Base-by-base conservation (phyloP, 37 sponge, comb jelly and placozoan genomes). In the Cliona cf. orientalis region DNA sequence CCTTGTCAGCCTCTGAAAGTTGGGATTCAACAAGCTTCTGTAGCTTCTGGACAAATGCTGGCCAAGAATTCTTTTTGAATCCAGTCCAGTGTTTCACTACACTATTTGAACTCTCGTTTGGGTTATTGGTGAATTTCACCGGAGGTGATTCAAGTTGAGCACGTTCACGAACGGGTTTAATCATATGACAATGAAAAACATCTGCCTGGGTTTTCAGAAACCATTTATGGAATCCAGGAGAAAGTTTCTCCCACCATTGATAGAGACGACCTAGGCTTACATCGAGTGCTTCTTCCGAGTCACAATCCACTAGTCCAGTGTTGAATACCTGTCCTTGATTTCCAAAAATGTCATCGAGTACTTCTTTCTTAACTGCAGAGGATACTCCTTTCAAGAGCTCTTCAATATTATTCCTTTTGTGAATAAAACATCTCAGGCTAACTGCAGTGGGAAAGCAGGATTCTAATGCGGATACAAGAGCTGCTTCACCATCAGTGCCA, bases 221-320 rank as follows among this genome's bases (percentile, higher is more conserved):
- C 80, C 80, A 79, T 26, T 42, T 28, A 29, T 79, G 68, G 31
- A 79, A 79, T 2, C 80, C 66, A 66, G 80, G 80, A 33, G 67
- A 43, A 38, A 79, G 66, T 12, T 17, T 25, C 28, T 79, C 68
- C 80, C 66, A 79, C 19, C 80, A 17, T 3, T 42, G 29, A 21
- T 65, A 32, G 5, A 79, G 61, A 19, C 19, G 55, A 42, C 35
- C 42, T 40, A 76, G 32, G 64, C 44, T 45, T n/a, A 45, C 5
- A 22, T 76, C 42, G 32, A 76, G 34, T 38, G 28, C 46, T 63
- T 63, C 68, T 31, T 66, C 80, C 3, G 46, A 39, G 5, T 61
- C 80, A 42, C 33, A 29, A 39, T 79, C 80, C 22, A 66, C 80
- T 17, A 76, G 36, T 11, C 77, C 77, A 49, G n/a, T 59, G 43